Evolutionary conservation across 1,140 invertebrate genomes (phyloP), one percentile per base, ranked within the genome.

Genomic region (Schlechtendalia chinensis): DNA sequence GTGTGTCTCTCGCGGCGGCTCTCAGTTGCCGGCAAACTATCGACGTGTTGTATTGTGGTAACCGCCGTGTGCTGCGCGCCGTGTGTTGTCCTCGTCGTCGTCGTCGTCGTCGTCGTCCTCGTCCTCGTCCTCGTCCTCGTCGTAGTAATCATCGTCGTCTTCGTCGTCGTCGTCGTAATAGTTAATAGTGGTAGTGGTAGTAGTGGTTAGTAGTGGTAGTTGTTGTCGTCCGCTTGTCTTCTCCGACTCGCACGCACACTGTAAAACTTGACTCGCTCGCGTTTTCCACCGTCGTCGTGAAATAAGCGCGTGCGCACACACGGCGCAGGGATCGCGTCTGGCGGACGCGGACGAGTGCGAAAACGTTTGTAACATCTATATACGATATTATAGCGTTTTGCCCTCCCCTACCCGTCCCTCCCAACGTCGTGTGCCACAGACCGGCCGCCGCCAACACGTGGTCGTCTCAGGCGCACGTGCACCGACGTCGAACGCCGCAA

Each of bases 11-110:
- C 32, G 32, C 32, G 56, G 11, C 10, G 75, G 58, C 54, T 63
- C 75, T 79, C 75, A 79, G 75, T 79, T 50, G 75, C 75, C 75
- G 75, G 75, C 75, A 79, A 79, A 79, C 75, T 79, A 79, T 79
- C 75, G 75, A 79, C 75, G 75, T 63, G 75, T 63, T 63, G 75
- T 63, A 79, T 79, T 63, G 75, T 79, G 69, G 69, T 72, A 6
- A 22, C 24, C 24, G 39, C 56, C 58, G 74, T 61, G 74, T 47
- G 39, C 54, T 8, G 72, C 29, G 32, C 47, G 45, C 47, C 67
- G 67, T 16, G 69, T 32, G 10, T 29, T 22, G 67, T 27, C 1
- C 17, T 29, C 11, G n/a, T 59, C 14, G 6, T 63, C 63, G 29
- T n/a, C 19, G 24, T 39, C 19, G 19, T 22, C 63, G 27, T 16